Base-by-base conservation (phyloP, 2,113 vertebrate species). In the Perognathus longimembris region DNA sequence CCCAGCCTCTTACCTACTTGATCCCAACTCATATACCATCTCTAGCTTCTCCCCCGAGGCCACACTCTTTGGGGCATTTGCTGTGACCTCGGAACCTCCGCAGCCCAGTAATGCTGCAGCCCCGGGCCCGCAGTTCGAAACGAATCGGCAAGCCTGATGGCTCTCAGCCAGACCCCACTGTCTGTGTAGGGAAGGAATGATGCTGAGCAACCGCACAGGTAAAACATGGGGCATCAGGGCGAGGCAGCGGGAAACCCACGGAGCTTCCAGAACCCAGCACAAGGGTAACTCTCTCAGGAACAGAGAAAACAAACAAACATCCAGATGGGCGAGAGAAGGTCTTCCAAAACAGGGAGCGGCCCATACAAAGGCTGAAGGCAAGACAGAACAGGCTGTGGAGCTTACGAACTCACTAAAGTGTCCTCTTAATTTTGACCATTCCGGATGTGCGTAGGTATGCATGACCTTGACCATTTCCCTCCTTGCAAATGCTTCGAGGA, bases 361-460 rank as follows among this genome's bases (percentile, higher is more conserved):
- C 6, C 14, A 3, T 10, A 8, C 1, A 38, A 42, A 69, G n/a
- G 0, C 22, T 30, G 3, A 1, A 0, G 0, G 12, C 6, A 57
- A 88, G 34, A 38, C 45, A 45, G 30, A 1, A 1, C 0, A 5
- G 1, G 26, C 2, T 6, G 20, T 18, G 24, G 0, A 54, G 50
- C 50, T 14, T 45, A n/a, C n/a, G n/a, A 5, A 61, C 11, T 61
- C 59, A 24, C 59, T 9, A 24, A 54, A 12, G 22, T 26, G 24
- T 61, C 59, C 20, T 61, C 59, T 61, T 61, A 61, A 24, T 61
- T 61, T 24, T 61, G 6, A 26, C 5, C 21, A 61, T 61, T 61
- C 59, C 59, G 26, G 59, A 61, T 61, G 59, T 24, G 59, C 26
- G 6, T 8, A n/a, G n/a, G 59, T 26, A 7, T 61, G 11, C 20